Evolutionary conservation across 2,113 vertebrate genomes (phyloP).

Genomic region (Piprites chloris): DNA sequence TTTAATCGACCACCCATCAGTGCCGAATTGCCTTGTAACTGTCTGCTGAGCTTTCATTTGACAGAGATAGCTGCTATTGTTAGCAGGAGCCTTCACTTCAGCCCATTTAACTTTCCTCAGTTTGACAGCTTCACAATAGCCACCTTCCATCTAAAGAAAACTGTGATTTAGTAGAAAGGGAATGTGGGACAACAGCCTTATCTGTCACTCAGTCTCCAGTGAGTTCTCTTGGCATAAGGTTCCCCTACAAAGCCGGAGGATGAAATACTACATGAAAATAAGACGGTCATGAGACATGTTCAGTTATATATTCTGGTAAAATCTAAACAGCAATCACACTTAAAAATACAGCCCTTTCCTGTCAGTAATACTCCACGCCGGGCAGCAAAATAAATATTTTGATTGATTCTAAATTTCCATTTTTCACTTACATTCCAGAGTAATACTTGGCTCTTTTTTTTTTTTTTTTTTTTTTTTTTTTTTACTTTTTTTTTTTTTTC

Average conservation of each 20-base stretch:
- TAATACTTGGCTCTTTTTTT: not conserved
- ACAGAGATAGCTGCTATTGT: constrained; percentile 74
- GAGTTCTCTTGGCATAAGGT: constrained; percentile 61
- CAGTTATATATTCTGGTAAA: constrained; percentile 20
- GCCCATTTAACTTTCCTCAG: constrained; percentile 73
- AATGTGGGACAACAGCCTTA: constrained; percentile 71
- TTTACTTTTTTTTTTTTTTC: not conserved
- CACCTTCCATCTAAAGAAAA: constrained; percentile 73
- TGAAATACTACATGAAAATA: constrained; percentile 46
- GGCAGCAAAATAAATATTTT: constrained; percentile 33
- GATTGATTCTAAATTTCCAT: constrained; percentile 2
- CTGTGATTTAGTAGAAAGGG: constrained; percentile 75
- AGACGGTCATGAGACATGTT: constrained; percentile 1
- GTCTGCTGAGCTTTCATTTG: constrained; percentile 70
- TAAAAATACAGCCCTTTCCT: constrained; percentile 12
- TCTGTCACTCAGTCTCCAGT: constrained; percentile 67
- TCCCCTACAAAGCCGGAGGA: constrained; percentile 32
- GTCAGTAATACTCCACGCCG: not conserved
- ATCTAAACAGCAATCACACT: not conserved
- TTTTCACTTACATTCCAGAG: constrained; percentile 19
- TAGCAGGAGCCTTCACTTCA: constrained; percentile 71
- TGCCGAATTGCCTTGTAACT: constrained; percentile 74
- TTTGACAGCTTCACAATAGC: constrained; percentile 80
- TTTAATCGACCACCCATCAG: constrained; percentile 73
- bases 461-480: not conserved